These are phyloP conservation scores for Idris sp. DNA, from an alignment of 1,140 invertebrate species.

Conservation along the genomic window DNA sequence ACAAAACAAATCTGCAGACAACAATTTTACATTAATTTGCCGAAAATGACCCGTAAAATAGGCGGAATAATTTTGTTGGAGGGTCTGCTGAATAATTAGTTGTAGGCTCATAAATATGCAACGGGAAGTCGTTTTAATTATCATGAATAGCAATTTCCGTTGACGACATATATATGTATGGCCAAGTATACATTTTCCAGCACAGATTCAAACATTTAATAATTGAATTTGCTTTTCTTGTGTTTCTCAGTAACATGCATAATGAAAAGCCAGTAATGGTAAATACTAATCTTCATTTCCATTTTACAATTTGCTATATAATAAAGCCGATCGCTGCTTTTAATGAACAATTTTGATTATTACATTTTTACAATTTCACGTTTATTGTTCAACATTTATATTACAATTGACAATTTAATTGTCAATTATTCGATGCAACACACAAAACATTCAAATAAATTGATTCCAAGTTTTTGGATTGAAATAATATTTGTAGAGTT, in stretches of 20 bases:
- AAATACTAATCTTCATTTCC: constrained; percentile 48
- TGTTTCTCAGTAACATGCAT: constrained; percentile 39
- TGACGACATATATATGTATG: constrained; percentile 36
- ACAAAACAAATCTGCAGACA: too few species aligned
- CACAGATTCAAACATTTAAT: constrained; percentile 53
- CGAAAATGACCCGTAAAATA: constrained; percentile 67
- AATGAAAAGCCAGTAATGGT: constrained; percentile 24
- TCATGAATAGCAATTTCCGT: constrained; percentile 70
- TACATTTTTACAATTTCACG: constrained; percentile 24
- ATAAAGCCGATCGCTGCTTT: constrained; percentile 22
- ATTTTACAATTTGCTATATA: constrained; percentile 31
- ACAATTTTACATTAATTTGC: constrained; percentile 55
- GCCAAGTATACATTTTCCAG: constrained; percentile 32
- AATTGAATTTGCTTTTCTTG: constrained; percentile 58
- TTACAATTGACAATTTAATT: constrained; percentile 5
- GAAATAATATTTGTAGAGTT: constrained; percentile 17
- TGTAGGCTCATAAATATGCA: constrained; percentile 69
- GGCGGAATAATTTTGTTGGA: constrained; percentile 69
- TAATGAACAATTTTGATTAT: constrained; percentile 32
- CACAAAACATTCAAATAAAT: constrained; percentile 25
- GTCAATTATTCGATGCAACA: background rate
- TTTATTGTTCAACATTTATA: background rate
- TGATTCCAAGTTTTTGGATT: constrained; percentile 20
- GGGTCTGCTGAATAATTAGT: constrained; percentile 70
- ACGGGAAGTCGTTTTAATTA: constrained; percentile 71